Evolutionary conservation across 2,797 vertebrate species (phyloP).

Genomic region (Tenualosa ilisha): DNA sequence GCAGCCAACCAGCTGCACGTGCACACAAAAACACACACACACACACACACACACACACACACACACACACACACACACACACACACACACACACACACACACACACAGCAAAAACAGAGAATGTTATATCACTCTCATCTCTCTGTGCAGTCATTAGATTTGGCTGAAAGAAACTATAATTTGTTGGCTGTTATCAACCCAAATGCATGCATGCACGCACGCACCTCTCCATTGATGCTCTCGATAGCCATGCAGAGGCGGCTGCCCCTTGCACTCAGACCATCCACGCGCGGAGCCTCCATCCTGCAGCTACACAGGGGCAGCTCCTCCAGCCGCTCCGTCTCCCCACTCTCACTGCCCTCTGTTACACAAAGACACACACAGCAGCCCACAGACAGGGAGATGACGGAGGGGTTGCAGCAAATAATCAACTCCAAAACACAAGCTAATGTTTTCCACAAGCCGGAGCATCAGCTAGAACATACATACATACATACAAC

Average conservation of each 20-base stretch:
- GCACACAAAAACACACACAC: background rate
- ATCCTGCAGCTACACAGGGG: conserved; percentile 92
- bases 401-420: background rate
- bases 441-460: too few relatives aligned
- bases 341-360: conserved; percentile 85
- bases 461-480: background rate
- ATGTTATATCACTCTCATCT: background rate
- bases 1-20: conserved; percentile 81
- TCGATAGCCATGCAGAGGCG: conserved; percentile 90
- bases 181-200: too few relatives aligned
- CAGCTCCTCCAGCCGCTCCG: conserved; percentile 86
- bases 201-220: background rate
- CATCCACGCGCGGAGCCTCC: conserved; percentile 89
- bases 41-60: background rate
- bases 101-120: too few relatives aligned
- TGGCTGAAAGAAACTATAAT: too few relatives aligned
- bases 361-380: conserved; percentile 58
- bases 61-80: background rate
- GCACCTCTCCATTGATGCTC: conserved; percentile 87
- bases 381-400: background rate
- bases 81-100: background rate
- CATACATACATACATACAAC: background rate
- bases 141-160: too few relatives aligned
- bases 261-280: conserved; percentile 73
- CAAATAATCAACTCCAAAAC: background rate